Base-by-base conservation (phyloP, 2,888 invertebrate genomes). In the Habrosyne pyritoides region DNA sequence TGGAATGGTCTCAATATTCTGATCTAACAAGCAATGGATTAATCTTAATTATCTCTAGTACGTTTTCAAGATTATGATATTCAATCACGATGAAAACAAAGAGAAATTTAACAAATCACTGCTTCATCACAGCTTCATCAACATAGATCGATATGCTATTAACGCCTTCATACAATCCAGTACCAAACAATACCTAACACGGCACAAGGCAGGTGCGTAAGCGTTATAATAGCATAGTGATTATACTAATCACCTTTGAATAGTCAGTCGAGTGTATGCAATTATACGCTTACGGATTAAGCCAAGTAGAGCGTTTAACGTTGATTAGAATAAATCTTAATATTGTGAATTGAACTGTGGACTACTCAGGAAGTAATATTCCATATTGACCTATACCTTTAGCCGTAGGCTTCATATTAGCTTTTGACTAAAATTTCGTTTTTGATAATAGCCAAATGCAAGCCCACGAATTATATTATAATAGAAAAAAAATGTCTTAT, bases 201-300 rank as follows among this genome's bases (percentile, higher is more conserved):
- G 68, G 68, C 50, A 66, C 70, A 62, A 66, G 58, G 21, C 2
- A 14, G 12, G 26, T 53, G 53, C 59, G 56, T 55, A 67, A 59
- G 57, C 57, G 58, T 63, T 60, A 68, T 50, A 50, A 50, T 66
- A 66, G 68, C 50, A 53, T 26, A 53, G 63, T 69, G 70, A 79
- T 79, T 76, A 74, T 75, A 63, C 73, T 72, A 80, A 82, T 81
- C 75, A 78, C 75, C 76, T 78, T 74, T 76, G 79, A 81, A 81
- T 77, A 78, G 68, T 72, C 77, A 75, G 61, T 71, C 69, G 71
- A 69, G 73, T 74, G 77, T 76, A 63, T 63, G 73, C 80, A 81
- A 83, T 83, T 78, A 82, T 78, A 77, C 68, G 70, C 59, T 56
- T 51, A 55, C 21, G 75, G 75, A 75, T 77, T 78, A 75, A 63